Evolutionary conservation across 1,140 invertebrate genomes (phyloP), one percentile per base, ranked within the genome.

Genomic region (Drosophila pseudoananassae): DNA sequence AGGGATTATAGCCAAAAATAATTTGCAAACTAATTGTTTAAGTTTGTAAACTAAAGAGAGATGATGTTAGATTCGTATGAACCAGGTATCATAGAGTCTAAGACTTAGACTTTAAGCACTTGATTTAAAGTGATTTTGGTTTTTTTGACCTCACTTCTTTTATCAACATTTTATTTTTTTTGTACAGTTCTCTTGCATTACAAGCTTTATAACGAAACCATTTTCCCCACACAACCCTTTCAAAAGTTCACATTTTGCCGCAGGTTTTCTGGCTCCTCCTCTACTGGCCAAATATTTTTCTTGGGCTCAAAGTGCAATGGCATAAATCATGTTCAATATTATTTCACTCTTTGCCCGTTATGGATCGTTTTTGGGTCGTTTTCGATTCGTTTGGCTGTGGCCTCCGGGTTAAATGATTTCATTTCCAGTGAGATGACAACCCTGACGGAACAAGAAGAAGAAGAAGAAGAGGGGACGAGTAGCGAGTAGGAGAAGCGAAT

Each of bases 291-390:
- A 87, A 87, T 87, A 88, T 87, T 87, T 65, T 88, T 68, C 74
- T 78, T 81, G 63, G 73, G 49, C 74, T 78, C 83, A 71, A 87
- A 71, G 78, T 71, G 56, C 54, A 71, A 73, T 85, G 73, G 81
- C 61, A 66, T 76, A 82, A 82, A 82, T 78, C 70, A 88, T 76
- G 78, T 88, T 78, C 83, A 76, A 87, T 81, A 79, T 64, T 54
- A 59, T 70, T 77, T 47, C 45, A 45, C 55, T 73, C 60, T 57
- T 43, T 50, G 25, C 31, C 10, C 23, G 15, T 59, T 66, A 46
- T 53, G 3, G 40, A 45, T 47, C 29, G 36, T 56, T 72, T 58
- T 36, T 45, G 53, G 56, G 36, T 15, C 58, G 10, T 33, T 59
- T 70, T 55, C 54, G 43, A 43, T 76, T 78, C 47, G 55, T 23